These are phyloP conservation scores for Meandrina meandrites DNA, from an alignment of 92 coral and sea anemone genomes.

Conservation along the genomic window DNA sequence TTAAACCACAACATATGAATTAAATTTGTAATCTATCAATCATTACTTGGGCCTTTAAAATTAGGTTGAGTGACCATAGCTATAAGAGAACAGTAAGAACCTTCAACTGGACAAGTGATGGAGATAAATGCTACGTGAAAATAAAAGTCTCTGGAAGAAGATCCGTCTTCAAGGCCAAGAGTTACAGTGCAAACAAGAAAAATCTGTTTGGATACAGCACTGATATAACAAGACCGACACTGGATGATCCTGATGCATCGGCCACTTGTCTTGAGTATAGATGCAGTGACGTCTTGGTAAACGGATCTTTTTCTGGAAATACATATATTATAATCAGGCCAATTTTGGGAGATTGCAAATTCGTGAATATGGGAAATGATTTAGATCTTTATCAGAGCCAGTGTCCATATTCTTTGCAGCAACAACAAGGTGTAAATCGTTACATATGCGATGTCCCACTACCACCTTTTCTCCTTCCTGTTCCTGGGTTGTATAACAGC, in stretches of 20 bases:
- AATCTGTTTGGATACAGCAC: background rate
- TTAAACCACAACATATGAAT: too few relatives aligned
- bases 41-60: too few relatives aligned
- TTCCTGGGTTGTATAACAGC: background rate
- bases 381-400: background rate
- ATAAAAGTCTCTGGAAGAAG: background rate
- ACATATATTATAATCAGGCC: background rate
- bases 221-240: background rate
- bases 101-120: background rate
- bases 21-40: too few relatives aligned
- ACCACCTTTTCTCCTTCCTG: background rate
- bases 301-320: background rate
- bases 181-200: background rate
- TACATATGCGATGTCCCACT: background rate
- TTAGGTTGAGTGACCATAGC: background rate
- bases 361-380: background rate
- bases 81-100: background rate
- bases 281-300: background rate
- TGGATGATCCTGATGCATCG: background rate
- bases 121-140: background rate
- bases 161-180: background rate
- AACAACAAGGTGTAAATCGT: background rate
- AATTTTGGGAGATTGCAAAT: background rate
- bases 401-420: background rate
- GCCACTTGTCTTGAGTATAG: background rate